Percentiles rank a stretch among this genome's conserved stretches.
Conservation (phyloP, 1,140 invertebrate genomes). For the Hypothenemus hampei region DNA sequence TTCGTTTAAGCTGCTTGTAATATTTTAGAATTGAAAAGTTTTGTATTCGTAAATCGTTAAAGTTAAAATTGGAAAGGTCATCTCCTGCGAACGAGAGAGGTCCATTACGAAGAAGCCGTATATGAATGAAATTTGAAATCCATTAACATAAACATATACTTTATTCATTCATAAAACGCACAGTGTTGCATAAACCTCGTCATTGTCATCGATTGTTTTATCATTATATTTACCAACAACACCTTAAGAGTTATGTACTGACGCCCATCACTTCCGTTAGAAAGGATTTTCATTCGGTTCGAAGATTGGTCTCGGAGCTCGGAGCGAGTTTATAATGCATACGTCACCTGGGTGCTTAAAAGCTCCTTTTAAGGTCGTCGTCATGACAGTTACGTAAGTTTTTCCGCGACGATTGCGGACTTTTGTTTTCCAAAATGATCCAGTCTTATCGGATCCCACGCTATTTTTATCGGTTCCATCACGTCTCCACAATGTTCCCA, state of each 20-base stretch:
- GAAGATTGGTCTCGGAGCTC: too few relatives aligned
- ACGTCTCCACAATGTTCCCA: constrained; percentile 15
- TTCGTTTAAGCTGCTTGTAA: too few relatives aligned
- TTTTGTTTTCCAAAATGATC: constrained; percentile 1
- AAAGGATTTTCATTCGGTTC: constrained; percentile 14
- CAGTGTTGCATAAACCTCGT: constrained; percentile 22
- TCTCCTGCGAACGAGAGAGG: too few relatives aligned
- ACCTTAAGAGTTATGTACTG: constrained; percentile 19
- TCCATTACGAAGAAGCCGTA: neutral
- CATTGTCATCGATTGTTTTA: constrained; percentile 22
- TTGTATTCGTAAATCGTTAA: too few relatives aligned
- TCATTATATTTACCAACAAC: constrained; percentile 19
- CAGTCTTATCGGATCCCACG: constrained; percentile 1
- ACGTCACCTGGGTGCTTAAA: too few relatives aligned
- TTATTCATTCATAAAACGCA: constrained; percentile 19
- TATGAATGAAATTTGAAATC: constrained; percentile 15
- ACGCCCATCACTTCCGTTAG: constrained; percentile 26
- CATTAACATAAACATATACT: constrained; percentile 16
- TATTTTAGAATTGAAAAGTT: too few relatives aligned
- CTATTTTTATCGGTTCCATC: constrained; percentile 22
- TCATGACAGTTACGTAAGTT: too few relatives aligned
- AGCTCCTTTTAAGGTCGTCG: too few relatives aligned
- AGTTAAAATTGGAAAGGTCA: too few relatives aligned
- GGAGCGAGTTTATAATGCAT: too few relatives aligned
- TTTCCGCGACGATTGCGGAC: too few relatives aligned